Evolutionary conservation across 2,888 invertebrate genomes (phyloP).

Genomic region (Microctonus aethiopoides): DNA sequence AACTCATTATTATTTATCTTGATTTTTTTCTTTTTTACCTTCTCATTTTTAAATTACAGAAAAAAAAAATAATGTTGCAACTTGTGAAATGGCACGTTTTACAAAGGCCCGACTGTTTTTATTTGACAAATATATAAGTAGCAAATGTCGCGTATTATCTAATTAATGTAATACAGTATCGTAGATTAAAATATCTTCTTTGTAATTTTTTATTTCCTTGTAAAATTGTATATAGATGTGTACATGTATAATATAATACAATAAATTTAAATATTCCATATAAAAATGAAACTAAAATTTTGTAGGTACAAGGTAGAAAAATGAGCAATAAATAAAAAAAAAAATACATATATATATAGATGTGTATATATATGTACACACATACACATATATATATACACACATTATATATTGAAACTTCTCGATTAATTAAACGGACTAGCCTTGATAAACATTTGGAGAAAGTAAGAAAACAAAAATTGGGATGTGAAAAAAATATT

Average conservation of each 20-base stretch:
- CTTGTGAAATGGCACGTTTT: conserved; percentile 5
- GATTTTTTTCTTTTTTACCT: not conserved
- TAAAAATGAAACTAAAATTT: conserved; percentile 63
- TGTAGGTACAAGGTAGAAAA: conserved; percentile 61
- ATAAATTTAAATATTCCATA: conserved; percentile 60
- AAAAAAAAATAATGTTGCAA: not conserved
- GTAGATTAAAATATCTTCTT: conserved; percentile 60
- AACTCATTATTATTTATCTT: not conserved
- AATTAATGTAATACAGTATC: conserved; percentile 56
- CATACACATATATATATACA: conserved; percentile 33
- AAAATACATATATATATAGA: conserved; percentile 35
- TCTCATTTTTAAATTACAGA: not conserved
- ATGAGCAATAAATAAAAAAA: conserved; percentile 21
- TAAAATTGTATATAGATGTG: conserved; percentile 64
- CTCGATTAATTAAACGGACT: conserved; percentile 47
- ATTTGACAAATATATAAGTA: conserved; percentile 59
- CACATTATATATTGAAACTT: not conserved
- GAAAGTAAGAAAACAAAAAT: conserved; percentile 29
- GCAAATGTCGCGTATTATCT: conserved; percentile 58
- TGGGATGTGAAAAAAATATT: conserved; percentile 33
- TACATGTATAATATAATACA: conserved; percentile 64
- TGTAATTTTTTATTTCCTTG: conserved; percentile 51
- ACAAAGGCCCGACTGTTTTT: conserved; percentile 36
- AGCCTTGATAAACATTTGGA: conserved; percentile 63
- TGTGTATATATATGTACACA: conserved; percentile 30